Evolutionary conservation across 2,888 invertebrate genomes (phyloP), one percentile per base, ranked within the genome.

Genomic region (Pollenia griseotomentosa): DNA sequence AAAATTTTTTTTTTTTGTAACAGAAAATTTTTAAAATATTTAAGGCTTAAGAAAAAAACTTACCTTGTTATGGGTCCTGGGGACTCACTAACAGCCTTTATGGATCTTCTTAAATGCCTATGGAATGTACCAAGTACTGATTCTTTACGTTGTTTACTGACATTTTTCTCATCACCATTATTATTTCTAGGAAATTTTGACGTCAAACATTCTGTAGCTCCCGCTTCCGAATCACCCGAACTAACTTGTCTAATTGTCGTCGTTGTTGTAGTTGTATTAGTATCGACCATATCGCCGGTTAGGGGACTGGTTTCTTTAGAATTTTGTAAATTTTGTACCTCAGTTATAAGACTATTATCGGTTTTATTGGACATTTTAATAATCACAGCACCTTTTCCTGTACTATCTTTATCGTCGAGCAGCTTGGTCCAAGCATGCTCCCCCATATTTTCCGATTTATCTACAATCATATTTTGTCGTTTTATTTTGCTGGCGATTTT

Each of bases 81-180:
- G 59, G 93, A 93, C 89, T 94, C 93, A 89, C 93, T 93, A 88
- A 93, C 93, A 63, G 93, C 93, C 88, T 93, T 93, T 40, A 94
- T 90, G 63, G 93, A 93, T 89, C 93, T 90, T 85, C 93, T 91
- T 88, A 94, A 90, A 85, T 93, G 93, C 88, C 91, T 91, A 89
- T 94, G 92, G 91, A 93, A 93, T 89, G 93, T 91, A 84, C 92
- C 93, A 85, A 93, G 90, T 82, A 93, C 89, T 63, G 93, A 93
- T 89, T 93, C 92, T 89, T 93, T 93, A 79, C 93, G 92, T 19
- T 90, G 90, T 66, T 86, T 86, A 66, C 87, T 83, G 48, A 90
- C 92, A 75, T 86, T 85, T 57, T 83, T 87, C 75, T 85, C 85
- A 59, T 85, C 83, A 66, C 89, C 88, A 77, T 88, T 89, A 33